Conservation (phyloP, 2,113 vertebrate genomes). For the Sceloporus tristichus region DNA sequence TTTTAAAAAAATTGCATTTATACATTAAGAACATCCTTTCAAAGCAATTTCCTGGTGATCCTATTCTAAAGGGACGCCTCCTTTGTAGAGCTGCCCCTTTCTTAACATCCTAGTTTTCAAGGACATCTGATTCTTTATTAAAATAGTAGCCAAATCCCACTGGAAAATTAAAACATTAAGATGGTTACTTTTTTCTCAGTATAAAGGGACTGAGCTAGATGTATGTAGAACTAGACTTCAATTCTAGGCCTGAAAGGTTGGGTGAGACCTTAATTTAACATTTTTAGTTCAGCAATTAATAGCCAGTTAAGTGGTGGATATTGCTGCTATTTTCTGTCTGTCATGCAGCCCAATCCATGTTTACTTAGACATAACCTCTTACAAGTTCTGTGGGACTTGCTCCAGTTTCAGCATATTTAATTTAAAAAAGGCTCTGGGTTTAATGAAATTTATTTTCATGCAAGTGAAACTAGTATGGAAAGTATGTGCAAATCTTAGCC, state of each 20-base stretch:
- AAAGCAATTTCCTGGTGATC: constrained; percentile 30
- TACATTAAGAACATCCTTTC: constrained; percentile 3
- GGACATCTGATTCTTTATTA: constrained; percentile 25
- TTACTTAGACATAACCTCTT: neutral
- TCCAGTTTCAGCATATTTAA: neutral
- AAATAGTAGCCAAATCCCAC: neutral
- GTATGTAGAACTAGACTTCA: constrained; percentile 21
- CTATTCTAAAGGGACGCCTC: neutral
- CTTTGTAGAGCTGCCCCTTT: neutral
- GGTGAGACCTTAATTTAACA: constrained; percentile 7
- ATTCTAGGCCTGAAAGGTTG: constrained; percentile 27
- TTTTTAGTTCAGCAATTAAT: neutral
- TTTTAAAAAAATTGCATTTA: neutral
- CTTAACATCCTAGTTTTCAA: constrained; percentile 2
- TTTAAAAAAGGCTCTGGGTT: neutral
- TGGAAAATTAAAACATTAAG: constrained; percentile 15
- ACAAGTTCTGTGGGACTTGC: neutral
- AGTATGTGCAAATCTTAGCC: neutral
- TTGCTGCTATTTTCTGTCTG: neutral
- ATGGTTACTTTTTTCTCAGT: neutral
- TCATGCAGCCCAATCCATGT: neutral
- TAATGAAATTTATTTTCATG: neutral
- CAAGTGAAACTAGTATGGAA: neutral
- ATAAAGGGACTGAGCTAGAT: constrained; percentile 18
- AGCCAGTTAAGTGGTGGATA: neutral